Evolutionary conservation across 2,113 vertebrate species (phyloP).

Genomic region (Labrus mixtus): DNA sequence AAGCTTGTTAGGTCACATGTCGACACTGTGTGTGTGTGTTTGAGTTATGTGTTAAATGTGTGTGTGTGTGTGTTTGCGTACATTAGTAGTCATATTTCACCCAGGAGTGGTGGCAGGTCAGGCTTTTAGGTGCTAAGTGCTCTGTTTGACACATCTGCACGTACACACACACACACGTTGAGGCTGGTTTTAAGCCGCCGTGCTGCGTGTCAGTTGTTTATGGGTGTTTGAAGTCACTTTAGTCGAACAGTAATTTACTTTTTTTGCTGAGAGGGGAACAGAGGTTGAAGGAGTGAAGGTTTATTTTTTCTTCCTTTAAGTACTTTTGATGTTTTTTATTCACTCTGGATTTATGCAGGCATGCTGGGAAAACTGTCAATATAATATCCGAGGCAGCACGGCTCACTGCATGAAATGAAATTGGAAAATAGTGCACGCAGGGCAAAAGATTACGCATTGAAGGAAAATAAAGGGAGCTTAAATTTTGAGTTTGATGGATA

Average conservation of each 20-base stretch:
- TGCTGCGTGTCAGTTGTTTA: constrained; percentile 3
- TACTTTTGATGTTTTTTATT: not conserved
- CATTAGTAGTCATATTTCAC: constrained; percentile 5
- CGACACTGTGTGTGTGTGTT: too few relatives aligned
- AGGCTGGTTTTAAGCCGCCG: not conserved
- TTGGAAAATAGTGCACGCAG: not conserved
- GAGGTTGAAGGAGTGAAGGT: not conserved
- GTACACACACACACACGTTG: too few relatives aligned
- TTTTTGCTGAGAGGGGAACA: not conserved
- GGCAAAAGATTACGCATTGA: too few relatives aligned
- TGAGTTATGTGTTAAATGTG: not conserved
- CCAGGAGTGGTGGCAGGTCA: not conserved
- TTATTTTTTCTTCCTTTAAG: not conserved
- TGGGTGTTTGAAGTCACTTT: not conserved
- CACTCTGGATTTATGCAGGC: not conserved
- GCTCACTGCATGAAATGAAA: not conserved
- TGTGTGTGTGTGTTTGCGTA: not conserved
- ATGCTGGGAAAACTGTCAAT: not conserved
- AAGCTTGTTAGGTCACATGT: too few relatives aligned
- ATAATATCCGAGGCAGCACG: not conserved
- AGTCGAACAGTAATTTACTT: not conserved
- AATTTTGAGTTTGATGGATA: not conserved
- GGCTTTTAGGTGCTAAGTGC: not conserved
- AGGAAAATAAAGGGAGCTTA: not conserved
- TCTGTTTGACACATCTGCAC: too few relatives aligned